Evolutionary conservation across 1,140 invertebrate genomes (phyloP).

Genomic region (Drosophila nikananu): DNA sequence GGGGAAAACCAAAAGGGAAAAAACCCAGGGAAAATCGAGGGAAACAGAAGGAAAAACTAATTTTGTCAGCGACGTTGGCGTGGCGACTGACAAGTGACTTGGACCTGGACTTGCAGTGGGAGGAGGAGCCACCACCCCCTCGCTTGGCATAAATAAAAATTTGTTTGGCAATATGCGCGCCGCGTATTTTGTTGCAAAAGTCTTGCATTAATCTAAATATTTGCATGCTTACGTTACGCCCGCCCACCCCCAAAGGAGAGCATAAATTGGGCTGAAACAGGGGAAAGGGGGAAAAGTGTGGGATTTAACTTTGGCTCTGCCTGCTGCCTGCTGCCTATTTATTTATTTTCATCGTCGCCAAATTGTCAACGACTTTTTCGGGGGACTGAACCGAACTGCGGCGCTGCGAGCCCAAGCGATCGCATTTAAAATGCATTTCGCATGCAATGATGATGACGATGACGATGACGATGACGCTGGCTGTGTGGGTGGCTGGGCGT

Average conservation of each 20-base stretch:
- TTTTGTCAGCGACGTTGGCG: conserved; percentile 65
- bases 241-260: neutral
- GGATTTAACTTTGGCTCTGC: conserved; percentile 18
- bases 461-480: conserved; percentile 2
- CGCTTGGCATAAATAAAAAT: conserved; percentile 76
- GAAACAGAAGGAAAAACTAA: conserved; percentile 46
- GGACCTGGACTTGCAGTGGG: conserved; percentile 6
- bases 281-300: neutral
- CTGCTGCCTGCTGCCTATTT: conserved; percentile 63
- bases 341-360: conserved; percentile 76
- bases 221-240: conserved; percentile 71
- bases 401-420: conserved; percentile 37
- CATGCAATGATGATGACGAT: conserved; percentile 60
- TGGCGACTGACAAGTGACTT: conserved; percentile 72
- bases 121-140: too few species aligned
- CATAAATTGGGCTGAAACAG: conserved; percentile 5
- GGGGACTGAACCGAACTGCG: conserved; percentile 29
- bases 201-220: conserved; percentile 84
- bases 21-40: neutral
- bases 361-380: conserved; percentile 73
- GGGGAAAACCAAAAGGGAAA: too few species aligned
- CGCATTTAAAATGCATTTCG: conserved; percentile 81
- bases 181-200: conserved; percentile 83
- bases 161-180: conserved; percentile 80
- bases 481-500: neutral